phyloP scores from a whole-genome alignment of 2,888 invertebrate species.

The Atrina japonica region DNA sequence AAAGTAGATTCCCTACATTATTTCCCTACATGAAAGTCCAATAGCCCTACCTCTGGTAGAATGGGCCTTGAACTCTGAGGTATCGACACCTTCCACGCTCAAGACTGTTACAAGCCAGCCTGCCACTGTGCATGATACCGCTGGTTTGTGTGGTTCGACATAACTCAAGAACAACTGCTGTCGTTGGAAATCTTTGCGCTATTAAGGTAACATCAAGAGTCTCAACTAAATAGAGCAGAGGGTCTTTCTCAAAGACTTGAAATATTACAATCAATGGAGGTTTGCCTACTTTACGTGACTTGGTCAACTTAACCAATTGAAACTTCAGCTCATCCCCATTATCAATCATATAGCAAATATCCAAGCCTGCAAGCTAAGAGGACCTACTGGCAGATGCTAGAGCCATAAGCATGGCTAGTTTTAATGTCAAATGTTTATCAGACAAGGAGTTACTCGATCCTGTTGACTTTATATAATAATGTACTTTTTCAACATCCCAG shows the following conservation, averaged over 20 bases:
- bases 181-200: neutral
- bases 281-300: neutral
- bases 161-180: neutral
- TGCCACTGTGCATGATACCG: constrained; percentile 14
- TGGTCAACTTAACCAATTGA: no score
- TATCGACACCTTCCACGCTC: constrained; percentile 7
- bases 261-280: neutral
- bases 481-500: no score
- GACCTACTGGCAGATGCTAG: no score
- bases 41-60: constrained; percentile 12
- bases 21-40: neutral
- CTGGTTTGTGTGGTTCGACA: constrained; percentile 9
- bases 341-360: no score
- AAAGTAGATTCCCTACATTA: constrained; percentile 1
- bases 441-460: no score
- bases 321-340: no score
- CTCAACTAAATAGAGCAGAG: constrained; percentile 12
- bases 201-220: constrained; percentile 7
- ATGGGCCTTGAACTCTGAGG: constrained; percentile 6
- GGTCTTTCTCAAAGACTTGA: neutral
- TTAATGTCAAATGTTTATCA: no score
- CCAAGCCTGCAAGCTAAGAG: no score
- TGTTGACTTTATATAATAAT: no score
- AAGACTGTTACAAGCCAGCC: constrained; percentile 16
- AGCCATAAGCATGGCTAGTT: no score